Evolutionary conservation across 2,888 invertebrate species (phyloP).

Genomic region (Cosmorhoe ocellata): DNA sequence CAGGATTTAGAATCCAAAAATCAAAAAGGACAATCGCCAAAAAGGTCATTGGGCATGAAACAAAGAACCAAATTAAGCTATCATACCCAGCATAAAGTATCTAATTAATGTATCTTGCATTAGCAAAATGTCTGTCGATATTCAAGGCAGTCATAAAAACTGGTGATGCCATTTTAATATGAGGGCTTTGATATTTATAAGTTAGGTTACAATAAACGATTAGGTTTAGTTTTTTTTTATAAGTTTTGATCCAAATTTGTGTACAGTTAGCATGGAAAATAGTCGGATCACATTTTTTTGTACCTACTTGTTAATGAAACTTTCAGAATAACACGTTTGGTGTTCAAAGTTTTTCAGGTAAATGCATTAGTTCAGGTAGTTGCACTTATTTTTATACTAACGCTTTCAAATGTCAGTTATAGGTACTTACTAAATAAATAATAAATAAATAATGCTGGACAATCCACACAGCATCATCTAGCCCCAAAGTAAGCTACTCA

Average conservation of each 20-base stretch:
- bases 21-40: conserved; percentile 49
- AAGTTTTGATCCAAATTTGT: conserved; percentile 45
- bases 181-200: conserved; percentile 53
- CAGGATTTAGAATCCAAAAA: conserved; percentile 53
- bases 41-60: conserved; percentile 46
- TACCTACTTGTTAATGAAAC: too few relatives aligned
- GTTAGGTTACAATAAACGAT: conserved; percentile 54
- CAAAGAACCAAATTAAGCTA: conserved; percentile 69
- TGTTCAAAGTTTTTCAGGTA: too few relatives aligned
- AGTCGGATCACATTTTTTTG: background rate
- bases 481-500: too few relatives aligned
- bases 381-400: too few relatives aligned
- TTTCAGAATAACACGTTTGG: too few relatives aligned
- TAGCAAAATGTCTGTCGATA: conserved; percentile 68
- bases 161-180: conserved; percentile 66
- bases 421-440: too few relatives aligned
- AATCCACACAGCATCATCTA: too few relatives aligned
- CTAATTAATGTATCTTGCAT: conserved; percentile 71
- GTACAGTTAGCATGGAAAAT: conserved; percentile 40
- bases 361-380: too few relatives aligned
- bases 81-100: conserved; percentile 66
- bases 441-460: too few relatives aligned
- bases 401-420: too few relatives aligned
- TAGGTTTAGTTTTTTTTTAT: conserved; percentile 43
- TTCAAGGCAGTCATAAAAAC: conserved; percentile 61